A percentile compares a stretch with the other conserved stretches of the same genome.
Evolutionary conservation across 23 tunicate species (phyloP).

Genomic region (Styela clava): DNA sequence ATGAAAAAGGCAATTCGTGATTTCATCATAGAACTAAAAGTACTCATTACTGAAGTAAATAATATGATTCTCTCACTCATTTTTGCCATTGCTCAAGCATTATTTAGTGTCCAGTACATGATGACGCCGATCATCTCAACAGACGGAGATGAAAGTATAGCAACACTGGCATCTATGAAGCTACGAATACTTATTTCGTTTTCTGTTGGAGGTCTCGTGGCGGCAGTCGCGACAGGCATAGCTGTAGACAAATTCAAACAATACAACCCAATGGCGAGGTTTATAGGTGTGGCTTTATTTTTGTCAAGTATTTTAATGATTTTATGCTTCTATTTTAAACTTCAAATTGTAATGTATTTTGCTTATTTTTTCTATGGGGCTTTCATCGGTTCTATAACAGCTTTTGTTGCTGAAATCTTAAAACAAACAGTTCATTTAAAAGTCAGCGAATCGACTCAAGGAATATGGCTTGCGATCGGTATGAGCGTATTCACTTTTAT

Average conservation of each 20-base stretch:
- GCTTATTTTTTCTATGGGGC: neutral
- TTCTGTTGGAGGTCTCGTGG: neutral
- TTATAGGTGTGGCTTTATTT: neutral
- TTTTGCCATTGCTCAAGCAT: neutral
- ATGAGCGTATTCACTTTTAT: neutral
- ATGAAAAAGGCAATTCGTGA: neutral
- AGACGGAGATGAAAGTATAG: neutral
- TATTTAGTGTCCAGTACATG: neutral
- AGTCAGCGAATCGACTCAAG: neutral
- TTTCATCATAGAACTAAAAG: neutral
- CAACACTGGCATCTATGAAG: neutral
- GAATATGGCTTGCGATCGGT: neutral
- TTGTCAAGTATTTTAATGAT: neutral
- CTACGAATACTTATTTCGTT: neutral
- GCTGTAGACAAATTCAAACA: neutral
- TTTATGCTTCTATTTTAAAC: neutral
- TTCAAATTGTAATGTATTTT: neutral
- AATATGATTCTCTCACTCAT: neutral
- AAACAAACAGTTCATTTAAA: neutral
- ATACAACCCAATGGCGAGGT: neutral
- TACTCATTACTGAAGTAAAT: neutral
- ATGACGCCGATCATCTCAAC: neutral
- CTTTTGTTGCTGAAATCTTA: neutral
- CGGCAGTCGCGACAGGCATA: neutral
- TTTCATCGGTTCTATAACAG: neutral